Base-by-base conservation (phyloP, 2,113 vertebrate genomes). In the Actinemys pallida region DNA sequence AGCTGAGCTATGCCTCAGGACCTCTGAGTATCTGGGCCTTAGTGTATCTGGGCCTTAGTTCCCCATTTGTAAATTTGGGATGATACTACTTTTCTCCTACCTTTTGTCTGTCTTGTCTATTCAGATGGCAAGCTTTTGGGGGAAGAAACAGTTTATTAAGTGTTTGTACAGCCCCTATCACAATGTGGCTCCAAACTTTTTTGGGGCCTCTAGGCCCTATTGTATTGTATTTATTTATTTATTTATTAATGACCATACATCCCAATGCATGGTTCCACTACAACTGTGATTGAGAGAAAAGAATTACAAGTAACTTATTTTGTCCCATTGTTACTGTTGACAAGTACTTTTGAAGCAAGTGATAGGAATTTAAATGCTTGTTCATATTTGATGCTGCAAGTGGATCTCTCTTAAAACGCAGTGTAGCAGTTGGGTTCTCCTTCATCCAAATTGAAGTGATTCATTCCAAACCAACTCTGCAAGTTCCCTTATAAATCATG, bases 221-320 rank as follows among this genome's bases (percentile, higher is more conserved):
- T 35, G 4, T n/a, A n/a, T 6, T 29, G 2, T 27, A 69, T 69
- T 19, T 50, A 13, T 50, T 50, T 50, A 13, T 50, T 50, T 50
- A 13, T 12, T 62, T 65, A 35, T n/a, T 39, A 69, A 69, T 69
- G 17, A 69, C 35, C 31, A 20, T 80, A 47, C 19, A 50, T 52
- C 50, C 50, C 49, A 69, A n/a, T 24, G 12, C 35, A 54, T 24
- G 22, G 20, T 52, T 54, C 35, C 52, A 14, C 39, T 25, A 11
- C 8, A 39, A 39, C 35, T 20, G 17, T 54, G 35, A 25, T 4
- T 22, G 52, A 45, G 53, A 83, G 14, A 57, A 19, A 1, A 16
- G 8, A 10, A 0, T 3, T 1, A 1, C 5, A 4, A 29, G 3
- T 5, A 39, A 45, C 42, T 75, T 20, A 75, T 42, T 76, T 45